Evolutionary conservation across 2,888 invertebrate genomes (phyloP), one percentile per base, ranked within the genome.

Genomic region (Archips crataeganus): DNA sequence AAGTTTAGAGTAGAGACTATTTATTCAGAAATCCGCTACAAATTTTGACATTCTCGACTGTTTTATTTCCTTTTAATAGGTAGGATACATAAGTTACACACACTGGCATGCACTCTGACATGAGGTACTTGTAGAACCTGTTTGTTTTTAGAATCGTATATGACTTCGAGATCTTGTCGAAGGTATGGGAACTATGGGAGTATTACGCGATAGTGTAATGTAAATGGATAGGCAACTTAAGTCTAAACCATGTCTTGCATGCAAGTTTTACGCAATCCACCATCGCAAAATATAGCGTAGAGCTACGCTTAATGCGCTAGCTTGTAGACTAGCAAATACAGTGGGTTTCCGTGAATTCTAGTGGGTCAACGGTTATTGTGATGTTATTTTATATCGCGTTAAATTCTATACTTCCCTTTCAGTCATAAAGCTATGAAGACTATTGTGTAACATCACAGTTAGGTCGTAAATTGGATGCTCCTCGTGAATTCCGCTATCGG

Each of bases 391-490:
- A 74, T 74, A 74, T 70, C 64, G 70, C 74, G 68, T 69, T 71
- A 70, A 70, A 60, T 39, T 67, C 74, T 51, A 39, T 63, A 68
- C 72, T 70, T 70, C 60, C 74, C 65, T 74, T 74, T 70, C 51
- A 74, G 74, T 51, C 70, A 70, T 74, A 74, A 74, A 70, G 74
- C 64, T 74, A 74, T 69, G 73, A 74, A 65, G 74, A 74, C 74
- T 71, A 78, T 77, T 78, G 77, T 81, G 81, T 82, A 83, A 87
- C 83, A 87, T 85, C 86, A 91, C 90, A 89, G 92, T 90, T 88
- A 86, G 84, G 86, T 87, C 87, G 87, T 90, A 92, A 91, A 92
- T 90, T 87, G 85, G 85, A 82, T 81, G 85, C 84, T 87, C 86
- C 83, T 87, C 84, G 84, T 81, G 84, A 85, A 85, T 87, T 85